Percentiles rank a stretch among this genome's conserved stretches.
These are phyloP conservation scores for Holothuria scabra DNA, from an alignment of 53 echinoderm and acorn worm genomes.

Conservation along the genomic window DNA sequence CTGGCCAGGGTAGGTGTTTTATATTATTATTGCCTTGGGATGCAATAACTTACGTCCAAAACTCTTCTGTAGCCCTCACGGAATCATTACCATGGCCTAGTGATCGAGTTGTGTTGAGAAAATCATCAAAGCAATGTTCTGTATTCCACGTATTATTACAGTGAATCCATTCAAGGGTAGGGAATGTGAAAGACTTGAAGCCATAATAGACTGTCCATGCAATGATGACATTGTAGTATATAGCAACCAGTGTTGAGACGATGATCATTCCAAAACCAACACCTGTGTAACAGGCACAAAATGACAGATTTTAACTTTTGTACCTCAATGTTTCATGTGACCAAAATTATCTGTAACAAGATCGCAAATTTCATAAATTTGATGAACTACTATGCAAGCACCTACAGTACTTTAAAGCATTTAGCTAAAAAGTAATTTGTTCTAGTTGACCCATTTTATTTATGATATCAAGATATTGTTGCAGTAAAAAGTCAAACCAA, in stretches of 20 bases:
- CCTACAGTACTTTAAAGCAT: no score
- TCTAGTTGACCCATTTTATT: no score
- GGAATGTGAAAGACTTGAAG: constrained; percentile 60
- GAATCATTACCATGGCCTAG: background rate
- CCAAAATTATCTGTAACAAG: no score
- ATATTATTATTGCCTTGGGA: background rate
- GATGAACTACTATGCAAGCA: no score
- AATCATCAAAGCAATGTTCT: constrained; percentile 68
- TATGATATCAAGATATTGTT: no score
- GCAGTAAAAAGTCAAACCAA: no score
- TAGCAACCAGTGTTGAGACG: constrained; percentile 69
- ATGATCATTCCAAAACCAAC: constrained; percentile 94
- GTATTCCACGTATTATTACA: constrained; percentile 92
- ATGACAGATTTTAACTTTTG: no score
- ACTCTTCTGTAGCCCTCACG: constrained; percentile 37
- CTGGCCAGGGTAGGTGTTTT: no score
- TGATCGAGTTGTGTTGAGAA: constrained; percentile 31
- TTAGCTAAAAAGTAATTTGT: no score
- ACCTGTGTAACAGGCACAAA: constrained; percentile 58
- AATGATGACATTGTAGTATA: constrained; percentile 97
- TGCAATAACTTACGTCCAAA: constrained; percentile 45
- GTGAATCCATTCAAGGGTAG: constrained; percentile 73
- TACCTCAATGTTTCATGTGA: no score
- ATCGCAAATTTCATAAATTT: no score
- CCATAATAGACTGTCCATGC: constrained; percentile 89